Conservation (phyloP, 2,797 vertebrate genomes). For the Lacerta agilis region DNA sequence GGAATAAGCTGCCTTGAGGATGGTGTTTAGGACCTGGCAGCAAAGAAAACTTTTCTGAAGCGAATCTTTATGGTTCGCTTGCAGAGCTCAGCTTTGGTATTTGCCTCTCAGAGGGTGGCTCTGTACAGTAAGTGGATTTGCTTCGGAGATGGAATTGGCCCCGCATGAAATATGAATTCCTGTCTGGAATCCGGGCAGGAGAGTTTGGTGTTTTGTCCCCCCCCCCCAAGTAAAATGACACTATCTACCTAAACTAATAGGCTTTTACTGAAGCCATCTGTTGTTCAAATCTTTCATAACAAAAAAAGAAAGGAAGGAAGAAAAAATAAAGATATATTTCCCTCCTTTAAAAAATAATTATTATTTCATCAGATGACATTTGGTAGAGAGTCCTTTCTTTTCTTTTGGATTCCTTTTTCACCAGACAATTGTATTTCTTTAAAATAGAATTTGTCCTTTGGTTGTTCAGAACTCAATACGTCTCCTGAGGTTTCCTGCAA, state of each 20-base stretch:
- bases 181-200: background rate
- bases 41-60: constrained; percentile 39
- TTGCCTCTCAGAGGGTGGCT: constrained; percentile 37
- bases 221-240: background rate
- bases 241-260: constrained; percentile 26
- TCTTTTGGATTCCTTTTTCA: background rate
- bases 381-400: background rate
- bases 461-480: constrained; percentile 45
- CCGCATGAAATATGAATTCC: constrained; percentile 26
- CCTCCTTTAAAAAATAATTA: no score
- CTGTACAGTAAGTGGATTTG: constrained; percentile 22
- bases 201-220: constrained; percentile 1
- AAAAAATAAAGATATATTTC: no score
- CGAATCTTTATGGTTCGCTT: constrained; percentile 41
- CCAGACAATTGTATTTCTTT: background rate
- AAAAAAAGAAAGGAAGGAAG: background rate
- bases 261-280: constrained; percentile 20
- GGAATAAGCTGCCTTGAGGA: background rate
- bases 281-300: constrained; percentile 41
- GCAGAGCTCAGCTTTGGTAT: constrained; percentile 46
- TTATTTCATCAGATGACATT: constrained; percentile 30
- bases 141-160: constrained; percentile 27
- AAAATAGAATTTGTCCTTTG: constrained; percentile 38
- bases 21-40: constrained; percentile 13
- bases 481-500: constrained; percentile 64